A percentile compares a stretch with the other conserved stretches of the same genome.
Conservation (phyloP, 2,797 vertebrate genomes). For the Propithecus perrieri region DNA sequence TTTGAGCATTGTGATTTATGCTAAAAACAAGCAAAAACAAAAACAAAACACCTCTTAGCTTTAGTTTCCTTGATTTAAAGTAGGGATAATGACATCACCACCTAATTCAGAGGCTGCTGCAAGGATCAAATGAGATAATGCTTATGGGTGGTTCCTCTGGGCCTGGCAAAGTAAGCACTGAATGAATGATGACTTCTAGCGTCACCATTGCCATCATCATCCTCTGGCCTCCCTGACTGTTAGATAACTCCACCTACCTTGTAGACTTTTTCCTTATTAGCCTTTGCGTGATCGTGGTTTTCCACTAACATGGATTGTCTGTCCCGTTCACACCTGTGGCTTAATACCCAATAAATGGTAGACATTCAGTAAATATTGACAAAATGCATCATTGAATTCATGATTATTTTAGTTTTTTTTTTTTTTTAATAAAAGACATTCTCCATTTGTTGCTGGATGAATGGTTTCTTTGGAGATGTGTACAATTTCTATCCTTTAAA, state of each 20-base stretch:
- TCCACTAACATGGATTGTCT: neutral
- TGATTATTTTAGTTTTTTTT: neutral
- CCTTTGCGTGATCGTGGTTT: neutral
- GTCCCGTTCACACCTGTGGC: neutral
- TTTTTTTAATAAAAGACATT: conserved; percentile 33
- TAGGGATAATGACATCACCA: neutral
- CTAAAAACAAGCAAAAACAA: neutral
- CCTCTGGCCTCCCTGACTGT: neutral
- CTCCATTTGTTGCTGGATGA: conserved; percentile 34
- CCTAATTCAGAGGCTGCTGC: neutral
- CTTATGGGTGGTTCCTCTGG: neutral
- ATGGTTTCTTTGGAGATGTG: conserved; percentile 33
- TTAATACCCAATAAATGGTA: neutral
- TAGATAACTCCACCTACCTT: neutral
- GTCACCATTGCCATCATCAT: neutral
- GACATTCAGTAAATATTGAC: neutral
- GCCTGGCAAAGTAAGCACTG: neutral
- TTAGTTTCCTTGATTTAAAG: conserved; percentile 28
- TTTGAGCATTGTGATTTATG: neutral
- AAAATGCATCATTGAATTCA: conserved; percentile 22
- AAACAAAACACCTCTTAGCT: neutral
- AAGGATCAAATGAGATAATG: neutral
- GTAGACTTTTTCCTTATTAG: neutral
- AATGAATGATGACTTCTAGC: neutral
- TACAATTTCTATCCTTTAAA: conserved; percentile 12